These are phyloP conservation scores for Hololepta plana DNA, from an alignment of 2,888 invertebrate genomes.

Conservation along the genomic window DNA sequence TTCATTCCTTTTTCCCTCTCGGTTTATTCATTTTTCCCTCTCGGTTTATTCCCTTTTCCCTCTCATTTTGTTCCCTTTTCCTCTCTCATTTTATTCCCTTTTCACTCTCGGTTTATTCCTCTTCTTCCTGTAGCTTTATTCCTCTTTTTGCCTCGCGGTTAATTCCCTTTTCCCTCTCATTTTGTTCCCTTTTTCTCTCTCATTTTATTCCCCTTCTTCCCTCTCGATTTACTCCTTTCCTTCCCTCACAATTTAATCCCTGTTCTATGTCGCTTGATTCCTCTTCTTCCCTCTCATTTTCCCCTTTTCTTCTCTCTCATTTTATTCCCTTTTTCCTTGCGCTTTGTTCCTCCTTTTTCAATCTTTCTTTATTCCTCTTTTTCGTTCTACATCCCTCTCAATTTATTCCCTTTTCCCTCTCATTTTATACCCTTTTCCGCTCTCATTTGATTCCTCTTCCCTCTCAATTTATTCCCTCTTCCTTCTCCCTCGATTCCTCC, in stretches of 20 bases:
- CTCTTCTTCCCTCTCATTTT: background rate
- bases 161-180: background rate
- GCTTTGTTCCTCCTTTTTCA: background rate
- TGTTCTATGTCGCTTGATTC: background rate
- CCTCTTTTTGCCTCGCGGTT: slow-evolving; percentile 2
- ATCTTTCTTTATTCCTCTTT: background rate
- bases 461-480: background rate
- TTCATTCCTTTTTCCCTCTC: slow-evolving; percentile 2
- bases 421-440: background rate
- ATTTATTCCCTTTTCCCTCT: background rate
- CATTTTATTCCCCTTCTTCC: background rate
- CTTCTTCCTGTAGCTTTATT: slow-evolving; percentile 3
- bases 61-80: slow-evolving; percentile 1
- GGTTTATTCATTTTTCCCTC: slow-evolving; percentile 2
- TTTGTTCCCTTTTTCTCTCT: background rate
- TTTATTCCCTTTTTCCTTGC: background rate
- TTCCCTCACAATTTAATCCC: background rate
- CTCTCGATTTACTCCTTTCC: background rate
- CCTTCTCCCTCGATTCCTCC: slow-evolving; percentile 1
- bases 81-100: slow-evolving; percentile 2
- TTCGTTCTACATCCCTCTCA: slow-evolving; percentile 1
- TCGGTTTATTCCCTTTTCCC: slow-evolving; percentile 2
- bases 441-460: background rate
- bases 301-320: slow-evolving; percentile 1
- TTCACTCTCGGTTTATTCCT: slow-evolving; percentile 2